A percentile compares a stretch with the other conserved stretches of the same genome.
These are phyloP conservation scores for Ceriagrion tenellum DNA, from an alignment of 2,888 invertebrate genomes.

Conservation along the genomic window DNA sequence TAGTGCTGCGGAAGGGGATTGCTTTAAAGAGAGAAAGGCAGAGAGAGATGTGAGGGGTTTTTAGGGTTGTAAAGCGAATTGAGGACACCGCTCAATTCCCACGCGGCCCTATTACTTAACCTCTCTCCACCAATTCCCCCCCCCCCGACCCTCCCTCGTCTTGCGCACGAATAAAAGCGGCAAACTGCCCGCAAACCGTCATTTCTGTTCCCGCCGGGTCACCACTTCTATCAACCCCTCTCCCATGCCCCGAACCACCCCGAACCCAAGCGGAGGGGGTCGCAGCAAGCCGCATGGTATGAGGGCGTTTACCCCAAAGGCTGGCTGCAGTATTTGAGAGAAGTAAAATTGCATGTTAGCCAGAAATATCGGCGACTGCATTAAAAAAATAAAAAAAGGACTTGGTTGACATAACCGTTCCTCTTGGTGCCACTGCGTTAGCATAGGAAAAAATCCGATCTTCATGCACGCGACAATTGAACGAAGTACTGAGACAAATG, in stretches of 20 bases:
- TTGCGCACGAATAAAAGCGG: background rate
- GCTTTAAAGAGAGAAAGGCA: background rate
- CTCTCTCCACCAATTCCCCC: background rate
- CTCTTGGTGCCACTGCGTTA: too few relatives aligned
- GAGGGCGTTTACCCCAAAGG: background rate
- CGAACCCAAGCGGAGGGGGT: background rate
- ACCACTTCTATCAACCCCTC: background rate
- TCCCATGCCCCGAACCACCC: background rate
- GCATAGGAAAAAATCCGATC: too few relatives aligned
- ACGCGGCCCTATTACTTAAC: conserved; percentile 43
- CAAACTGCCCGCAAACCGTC: background rate
- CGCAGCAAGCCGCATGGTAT: background rate
- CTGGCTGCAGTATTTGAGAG: background rate
- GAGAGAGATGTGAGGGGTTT: background rate
- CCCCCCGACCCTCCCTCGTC: background rate
- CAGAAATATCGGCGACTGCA: background rate
- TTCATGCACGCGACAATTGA: too few relatives aligned
- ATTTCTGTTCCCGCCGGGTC: background rate
- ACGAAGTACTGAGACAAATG: too few relatives aligned
- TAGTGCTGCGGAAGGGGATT: too few relatives aligned
- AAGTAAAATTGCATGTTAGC: background rate
- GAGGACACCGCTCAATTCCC: conserved; percentile 28
- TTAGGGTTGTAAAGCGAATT: background rate
- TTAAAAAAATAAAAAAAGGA: background rate
- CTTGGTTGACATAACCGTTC: too few relatives aligned